Conservation (phyloP, 2,797 vertebrate species). For the Dermochelys coriacea region DNA sequence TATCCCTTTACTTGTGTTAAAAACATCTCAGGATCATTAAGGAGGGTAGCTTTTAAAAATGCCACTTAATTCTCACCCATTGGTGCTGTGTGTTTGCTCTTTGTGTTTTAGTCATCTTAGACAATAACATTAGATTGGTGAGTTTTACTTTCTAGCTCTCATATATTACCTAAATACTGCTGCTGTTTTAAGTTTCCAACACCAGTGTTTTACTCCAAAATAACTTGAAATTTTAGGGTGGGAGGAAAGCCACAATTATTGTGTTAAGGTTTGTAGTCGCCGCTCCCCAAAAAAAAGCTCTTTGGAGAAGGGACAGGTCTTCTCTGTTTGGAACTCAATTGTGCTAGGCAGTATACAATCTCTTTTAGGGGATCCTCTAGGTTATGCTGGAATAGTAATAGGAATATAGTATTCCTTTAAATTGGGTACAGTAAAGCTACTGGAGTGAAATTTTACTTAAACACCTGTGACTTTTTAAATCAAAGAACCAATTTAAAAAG, state of each 20-base stretch:
- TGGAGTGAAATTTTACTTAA: neutral
- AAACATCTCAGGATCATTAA: rapidly evolving
- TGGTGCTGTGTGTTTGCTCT: neutral
- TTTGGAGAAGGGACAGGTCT: neutral
- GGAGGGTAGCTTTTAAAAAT: rapidly evolving
- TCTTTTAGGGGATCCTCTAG: rapidly evolving
- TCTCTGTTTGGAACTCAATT: neutral
- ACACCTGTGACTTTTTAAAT: neutral
- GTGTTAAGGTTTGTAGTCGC: neutral
- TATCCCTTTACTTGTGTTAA: neutral
- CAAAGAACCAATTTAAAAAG: neutral
- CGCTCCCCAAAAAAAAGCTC: neutral
- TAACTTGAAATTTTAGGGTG: neutral
- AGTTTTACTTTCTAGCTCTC: neutral
- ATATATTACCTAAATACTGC: neutral
- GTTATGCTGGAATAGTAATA: neutral
- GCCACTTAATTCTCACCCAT: neutral
- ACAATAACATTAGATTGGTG: rapidly evolving
- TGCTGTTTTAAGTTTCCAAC: neutral
- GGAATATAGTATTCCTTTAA: neutral
- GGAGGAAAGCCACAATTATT: neutral
- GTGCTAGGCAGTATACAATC: neutral
- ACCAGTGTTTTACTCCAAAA: neutral
- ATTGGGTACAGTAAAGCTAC: neutral
- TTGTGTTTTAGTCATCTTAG: neutral